Conservation (phyloP, 1,140 invertebrate species). For the Drosophila tropicalis region DNA sequence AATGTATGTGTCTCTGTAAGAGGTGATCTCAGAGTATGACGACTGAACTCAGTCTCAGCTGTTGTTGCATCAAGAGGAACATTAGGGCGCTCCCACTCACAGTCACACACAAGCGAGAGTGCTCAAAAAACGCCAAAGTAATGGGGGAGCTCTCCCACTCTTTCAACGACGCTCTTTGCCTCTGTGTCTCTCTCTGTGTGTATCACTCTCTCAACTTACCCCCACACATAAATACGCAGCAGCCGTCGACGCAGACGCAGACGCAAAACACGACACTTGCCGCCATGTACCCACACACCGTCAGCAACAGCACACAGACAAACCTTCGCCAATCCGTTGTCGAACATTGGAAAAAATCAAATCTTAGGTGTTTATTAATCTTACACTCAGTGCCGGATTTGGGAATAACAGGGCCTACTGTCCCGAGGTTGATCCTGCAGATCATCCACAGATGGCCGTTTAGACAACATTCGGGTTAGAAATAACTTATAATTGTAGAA, state of each 20-base stretch:
- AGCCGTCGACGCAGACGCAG: constrained; percentile 39
- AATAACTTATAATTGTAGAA: too few species aligned
- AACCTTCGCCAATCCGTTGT: constrained; percentile 45
- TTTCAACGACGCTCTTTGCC: constrained; percentile 37
- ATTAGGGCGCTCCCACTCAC: constrained; percentile 75
- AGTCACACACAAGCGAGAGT: constrained; percentile 21
- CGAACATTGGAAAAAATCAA: constrained; percentile 57
- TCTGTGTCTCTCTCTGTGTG: not conserved
- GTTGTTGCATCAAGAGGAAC: constrained; percentile 51
- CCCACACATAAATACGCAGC: constrained; percentile 62
- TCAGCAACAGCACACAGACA: constrained; percentile 19
- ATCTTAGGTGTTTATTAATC: constrained; percentile 74
- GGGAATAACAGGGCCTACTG: too few species aligned
- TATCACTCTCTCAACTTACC: constrained; percentile 49
- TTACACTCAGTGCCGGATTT: constrained; percentile 25
- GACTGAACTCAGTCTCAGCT: constrained; percentile 49
- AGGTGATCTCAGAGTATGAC: constrained; percentile 67
- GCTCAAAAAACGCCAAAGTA: constrained; percentile 50
- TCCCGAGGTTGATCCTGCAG: too few species aligned
- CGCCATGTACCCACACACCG: constrained; percentile 70
- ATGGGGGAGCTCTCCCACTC: constrained; percentile 60
- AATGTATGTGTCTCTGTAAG: constrained; percentile 44
- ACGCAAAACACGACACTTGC: constrained; percentile 66
- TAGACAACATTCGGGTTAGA: too few species aligned
- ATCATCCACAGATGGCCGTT: too few species aligned